Conservation (phyloP, 2,113 vertebrate species). For the Phaethornis superciliosus region DNA sequence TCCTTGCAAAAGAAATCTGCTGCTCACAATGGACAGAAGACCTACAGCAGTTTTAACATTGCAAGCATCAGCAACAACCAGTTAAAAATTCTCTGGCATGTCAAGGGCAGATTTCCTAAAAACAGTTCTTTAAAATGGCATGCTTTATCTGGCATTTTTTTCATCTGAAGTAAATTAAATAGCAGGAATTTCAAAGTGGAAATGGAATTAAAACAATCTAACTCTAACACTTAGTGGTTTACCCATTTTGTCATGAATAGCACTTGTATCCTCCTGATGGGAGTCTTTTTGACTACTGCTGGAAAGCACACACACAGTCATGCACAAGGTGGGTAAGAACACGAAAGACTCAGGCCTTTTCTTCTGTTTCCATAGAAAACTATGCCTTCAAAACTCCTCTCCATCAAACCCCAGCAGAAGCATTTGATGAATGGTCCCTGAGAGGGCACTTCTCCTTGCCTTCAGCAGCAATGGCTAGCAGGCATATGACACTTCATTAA, state of each 20-base stretch:
- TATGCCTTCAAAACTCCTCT: slow-evolving; percentile 62
- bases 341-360: background rate
- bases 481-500: slow-evolving; percentile 73
- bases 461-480: slow-evolving; percentile 61
- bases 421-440: slow-evolving; percentile 68
- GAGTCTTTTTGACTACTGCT: background rate
- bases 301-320: background rate
- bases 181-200: background rate
- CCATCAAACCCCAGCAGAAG: slow-evolving; percentile 64
- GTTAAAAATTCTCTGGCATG: background rate
- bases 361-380: slow-evolving; percentile 27
- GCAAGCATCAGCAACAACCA: background rate
- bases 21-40: background rate
- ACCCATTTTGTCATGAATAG: background rate
- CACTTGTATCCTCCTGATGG: slow-evolving; percentile 48
- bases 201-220: slow-evolving; percentile 5
- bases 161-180: slow-evolving; percentile 13
- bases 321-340: background rate
- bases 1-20: background rate
- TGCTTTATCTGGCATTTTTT: background rate
- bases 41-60: background rate
- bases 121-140: background rate
- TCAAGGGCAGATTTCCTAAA: background rate
- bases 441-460: slow-evolving; percentile 73
- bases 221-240: background rate